A percentile compares a stretch with the other conserved stretches of the same genome.
Evolutionary conservation across 2,113 vertebrate species (phyloP).

Genomic region (Eudyptes chrysolophus): DNA sequence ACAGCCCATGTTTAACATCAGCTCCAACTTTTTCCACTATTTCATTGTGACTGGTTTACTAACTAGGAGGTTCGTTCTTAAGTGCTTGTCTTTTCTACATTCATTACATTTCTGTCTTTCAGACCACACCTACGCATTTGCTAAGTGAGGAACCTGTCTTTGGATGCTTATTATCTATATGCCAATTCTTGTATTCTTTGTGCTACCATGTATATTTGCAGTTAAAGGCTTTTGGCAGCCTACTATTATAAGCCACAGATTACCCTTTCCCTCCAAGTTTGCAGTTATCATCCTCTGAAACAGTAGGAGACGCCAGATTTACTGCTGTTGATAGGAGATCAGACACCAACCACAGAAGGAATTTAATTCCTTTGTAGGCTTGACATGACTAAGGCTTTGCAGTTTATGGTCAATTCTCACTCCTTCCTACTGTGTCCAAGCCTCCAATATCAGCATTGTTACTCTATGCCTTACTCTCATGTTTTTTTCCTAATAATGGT

Average conservation of each 20-base stretch:
- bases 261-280: constrained; percentile 27
- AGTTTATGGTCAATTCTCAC: constrained; percentile 23
- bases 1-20: not conserved
- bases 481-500: not conserved
- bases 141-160: not conserved
- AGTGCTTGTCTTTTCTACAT: not conserved
- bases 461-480: not conserved
- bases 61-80: not conserved
- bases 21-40: not conserved
- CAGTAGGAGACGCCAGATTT: constrained; percentile 35
- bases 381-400: constrained; percentile 4
- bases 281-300: constrained; percentile 34
- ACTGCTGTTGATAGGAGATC: constrained; percentile 30
- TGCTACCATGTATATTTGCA: not conserved
- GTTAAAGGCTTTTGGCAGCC: constrained; percentile 9
- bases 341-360: constrained; percentile 39
- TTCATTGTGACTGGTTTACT: not conserved
- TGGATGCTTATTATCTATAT: not conserved
- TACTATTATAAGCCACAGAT: constrained; percentile 31
- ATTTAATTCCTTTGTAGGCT: constrained; percentile 30
- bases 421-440: constrained; percentile 26
- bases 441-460: constrained; percentile 15
- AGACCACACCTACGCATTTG: not conserved
- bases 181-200: not conserved
- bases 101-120: not conserved